Percentiles rank a stretch among this genome's conserved stretches.
phyloP scores from a whole-genome alignment of 2,797 vertebrate species.

The Eremophila alpestris region DNA sequence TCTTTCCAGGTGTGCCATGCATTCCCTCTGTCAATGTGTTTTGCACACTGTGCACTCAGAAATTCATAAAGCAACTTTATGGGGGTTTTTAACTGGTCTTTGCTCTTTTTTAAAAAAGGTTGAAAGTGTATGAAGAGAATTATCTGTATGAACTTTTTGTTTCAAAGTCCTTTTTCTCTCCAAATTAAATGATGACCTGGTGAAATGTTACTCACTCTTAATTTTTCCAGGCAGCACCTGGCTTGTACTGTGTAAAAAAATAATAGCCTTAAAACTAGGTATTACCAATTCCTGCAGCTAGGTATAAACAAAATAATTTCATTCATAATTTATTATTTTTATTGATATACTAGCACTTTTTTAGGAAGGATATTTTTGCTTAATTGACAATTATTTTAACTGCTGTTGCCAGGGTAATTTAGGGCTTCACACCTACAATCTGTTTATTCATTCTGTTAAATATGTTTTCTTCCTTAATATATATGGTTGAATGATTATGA shows the following conservation, averaged over 20 bases:
- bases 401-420: not conserved
- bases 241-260: not conserved
- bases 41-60: not conserved
- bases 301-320: not conserved
- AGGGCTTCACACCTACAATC: not conserved
- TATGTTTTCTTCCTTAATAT: not conserved
- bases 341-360: not conserved
- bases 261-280: fast-evolving
- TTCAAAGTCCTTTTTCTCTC: not conserved
- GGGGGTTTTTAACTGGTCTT: not conserved
- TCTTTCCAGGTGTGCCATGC: not conserved
- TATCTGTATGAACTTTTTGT: not conserved
- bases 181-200: not conserved
- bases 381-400: not conserved
- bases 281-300: not conserved
- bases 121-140: not conserved
- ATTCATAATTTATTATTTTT: not conserved
- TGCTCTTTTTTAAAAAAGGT: not conserved
- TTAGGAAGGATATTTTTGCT: not conserved
- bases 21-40: not conserved
- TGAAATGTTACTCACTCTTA: not conserved
- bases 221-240: not conserved
- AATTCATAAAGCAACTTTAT: not conserved
- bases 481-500: not conserved
- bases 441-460: not conserved